These are phyloP conservation scores for Mnemiopsis leidyi DNA, from an alignment of 37 sponge, comb jelly and placozoan genomes.

Conservation along the genomic window DNA sequence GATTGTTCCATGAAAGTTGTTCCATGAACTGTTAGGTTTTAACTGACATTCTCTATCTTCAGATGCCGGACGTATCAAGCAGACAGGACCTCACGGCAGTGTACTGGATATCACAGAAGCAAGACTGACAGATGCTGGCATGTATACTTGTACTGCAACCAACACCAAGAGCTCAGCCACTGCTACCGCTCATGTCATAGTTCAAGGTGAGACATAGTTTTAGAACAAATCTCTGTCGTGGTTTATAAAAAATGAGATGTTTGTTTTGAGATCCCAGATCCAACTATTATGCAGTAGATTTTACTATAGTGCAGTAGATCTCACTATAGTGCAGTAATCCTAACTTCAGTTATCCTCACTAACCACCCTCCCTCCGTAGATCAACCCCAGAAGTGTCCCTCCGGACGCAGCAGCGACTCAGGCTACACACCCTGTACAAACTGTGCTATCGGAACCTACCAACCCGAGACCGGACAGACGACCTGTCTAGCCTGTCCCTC, in stretches of 20 bases:
- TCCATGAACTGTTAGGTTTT: too few species aligned
- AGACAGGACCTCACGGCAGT: neutral
- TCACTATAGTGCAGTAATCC: too few species aligned
- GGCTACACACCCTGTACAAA: slow-evolving; percentile 37
- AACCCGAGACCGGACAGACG: slow-evolving; percentile 44
- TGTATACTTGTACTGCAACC: slow-evolving; percentile 48
- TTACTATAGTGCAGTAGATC: too few species aligned
- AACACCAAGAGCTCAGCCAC: slow-evolving; percentile 24
- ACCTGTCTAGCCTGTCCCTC: slow-evolving; percentile 22
- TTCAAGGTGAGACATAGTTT: slow-evolving; percentile 7
- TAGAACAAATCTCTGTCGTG: too few species aligned
- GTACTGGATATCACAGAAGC: slow-evolving; percentile 51
- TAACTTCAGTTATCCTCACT: too few species aligned
- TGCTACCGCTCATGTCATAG: slow-evolving; percentile 52
- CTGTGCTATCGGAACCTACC: slow-evolving; percentile 53
- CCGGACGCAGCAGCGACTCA: slow-evolving; percentile 37
- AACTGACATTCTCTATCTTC: neutral
- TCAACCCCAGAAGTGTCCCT: slow-evolving; percentile 48
- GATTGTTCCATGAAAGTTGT: too few species aligned
- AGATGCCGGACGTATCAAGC: slow-evolving; percentile 12
- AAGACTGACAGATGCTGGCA: slow-evolving; percentile 8
- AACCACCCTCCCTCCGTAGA: slow-evolving; percentile 2
- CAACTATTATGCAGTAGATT: too few species aligned
- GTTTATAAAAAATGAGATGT: too few species aligned
- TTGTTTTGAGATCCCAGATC: too few species aligned